phyloP scores from a whole-genome alignment of 2,888 invertebrate species.

The Hyles lineata region DNA sequence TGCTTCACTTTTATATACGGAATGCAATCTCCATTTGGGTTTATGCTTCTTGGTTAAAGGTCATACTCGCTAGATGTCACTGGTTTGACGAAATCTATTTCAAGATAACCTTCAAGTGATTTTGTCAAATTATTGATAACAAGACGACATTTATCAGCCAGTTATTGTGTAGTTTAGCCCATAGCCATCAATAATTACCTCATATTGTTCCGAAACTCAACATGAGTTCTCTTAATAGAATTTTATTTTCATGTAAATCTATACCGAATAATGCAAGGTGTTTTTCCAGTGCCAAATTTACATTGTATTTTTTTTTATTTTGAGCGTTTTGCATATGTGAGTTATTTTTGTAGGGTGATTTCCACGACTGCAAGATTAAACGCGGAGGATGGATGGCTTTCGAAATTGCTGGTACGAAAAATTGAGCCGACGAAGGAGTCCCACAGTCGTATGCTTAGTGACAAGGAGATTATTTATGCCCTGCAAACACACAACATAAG shows the following conservation, averaged over 20 bases:
- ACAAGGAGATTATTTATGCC: slow-evolving; percentile 98
- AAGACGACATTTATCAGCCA: slow-evolving; percentile 52
- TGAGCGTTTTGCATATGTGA: slow-evolving; percentile 47
- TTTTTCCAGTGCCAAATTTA: slow-evolving; percentile 44
- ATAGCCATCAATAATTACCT: slow-evolving; percentile 36
- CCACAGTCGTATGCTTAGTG: slow-evolving; percentile 98
- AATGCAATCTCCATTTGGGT: too few species aligned
- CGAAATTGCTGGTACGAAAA: slow-evolving; percentile 94
- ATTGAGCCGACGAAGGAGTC: slow-evolving; percentile 98
- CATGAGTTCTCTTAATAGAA: slow-evolving; percentile 76
- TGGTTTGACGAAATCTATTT: slow-evolving; percentile 66
- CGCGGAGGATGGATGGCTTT: slow-evolving; percentile 92
- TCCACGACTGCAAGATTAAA: slow-evolving; percentile 67
- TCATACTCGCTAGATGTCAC: slow-evolving; percentile 68
- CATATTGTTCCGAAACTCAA: slow-evolving; percentile 46
- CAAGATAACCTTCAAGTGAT: slow-evolving; percentile 83
- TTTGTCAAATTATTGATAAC: slow-evolving; percentile 81
- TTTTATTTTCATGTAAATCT: slow-evolving; percentile 62
- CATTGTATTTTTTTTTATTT: slow-evolving; percentile 55
- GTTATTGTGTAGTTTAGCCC: slow-evolving; percentile 50
- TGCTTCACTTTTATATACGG: too few species aligned
- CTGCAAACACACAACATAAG: slow-evolving; percentile 97
- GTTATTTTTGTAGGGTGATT: slow-evolving; percentile 66
- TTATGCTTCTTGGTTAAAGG: slow-evolving; percentile 40
- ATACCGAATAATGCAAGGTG: slow-evolving; percentile 76